A percentile compares a stretch with the other conserved stretches of the same genome.
Evolutionary conservation across 2,113 vertebrate species (phyloP).

Genomic region (Pardalotus punctatus): DNA sequence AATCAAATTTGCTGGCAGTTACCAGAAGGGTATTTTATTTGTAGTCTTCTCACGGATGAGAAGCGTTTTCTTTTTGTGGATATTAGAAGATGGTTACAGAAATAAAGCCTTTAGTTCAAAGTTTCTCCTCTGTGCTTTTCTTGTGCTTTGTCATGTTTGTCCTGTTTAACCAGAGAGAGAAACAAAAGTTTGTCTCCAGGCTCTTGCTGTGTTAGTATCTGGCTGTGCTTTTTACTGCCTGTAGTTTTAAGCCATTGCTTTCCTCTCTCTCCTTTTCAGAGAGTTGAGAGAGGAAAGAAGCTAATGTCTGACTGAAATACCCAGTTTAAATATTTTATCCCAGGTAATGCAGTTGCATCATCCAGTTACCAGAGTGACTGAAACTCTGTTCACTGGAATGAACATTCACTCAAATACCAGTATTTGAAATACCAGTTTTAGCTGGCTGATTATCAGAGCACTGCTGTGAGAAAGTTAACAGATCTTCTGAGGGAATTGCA

Average conservation of each 20-base stretch:
- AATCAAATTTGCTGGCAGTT: constrained; percentile 27
- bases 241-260: not conserved
- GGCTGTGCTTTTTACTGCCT: not conserved
- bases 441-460: not conserved
- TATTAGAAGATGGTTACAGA: not conserved
- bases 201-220: not conserved
- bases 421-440: not conserved
- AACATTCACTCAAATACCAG: not conserved
- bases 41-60: not conserved
- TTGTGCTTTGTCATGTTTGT: not conserved
- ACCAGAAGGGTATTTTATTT: not conserved
- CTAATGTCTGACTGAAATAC: not conserved
- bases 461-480: not conserved
- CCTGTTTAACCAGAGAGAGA: not conserved
- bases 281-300: not conserved
- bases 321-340: not conserved
- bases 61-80: not conserved
- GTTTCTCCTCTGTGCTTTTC: not conserved
- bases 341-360: not conserved
- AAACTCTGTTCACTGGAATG: not conserved
- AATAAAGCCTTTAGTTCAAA: not conserved
- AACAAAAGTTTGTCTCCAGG: not conserved
- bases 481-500: not conserved
- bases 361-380: not conserved
- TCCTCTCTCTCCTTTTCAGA: not conserved